A percentile compares a stretch with the other conserved stretches of the same genome.
Conservation (phyloP, 92 coral and sea anemone species). For the Pocillopora grandis region DNA sequence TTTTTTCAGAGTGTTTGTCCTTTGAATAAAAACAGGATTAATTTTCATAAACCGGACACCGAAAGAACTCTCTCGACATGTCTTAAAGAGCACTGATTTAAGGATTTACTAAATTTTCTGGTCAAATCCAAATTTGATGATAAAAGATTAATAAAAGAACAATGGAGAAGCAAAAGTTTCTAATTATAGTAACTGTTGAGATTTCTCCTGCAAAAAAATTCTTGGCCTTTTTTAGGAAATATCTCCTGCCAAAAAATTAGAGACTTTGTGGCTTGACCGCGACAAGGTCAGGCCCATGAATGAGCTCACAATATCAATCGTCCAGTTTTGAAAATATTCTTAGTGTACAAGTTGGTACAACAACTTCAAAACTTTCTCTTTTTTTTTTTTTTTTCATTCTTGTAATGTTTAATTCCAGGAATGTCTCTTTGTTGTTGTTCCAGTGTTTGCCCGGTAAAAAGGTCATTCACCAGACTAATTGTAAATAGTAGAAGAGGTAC, state of each 20-base stretch:
- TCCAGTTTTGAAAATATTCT: slow-evolving; percentile 17
- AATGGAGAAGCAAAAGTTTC: not conserved
- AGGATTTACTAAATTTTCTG: not conserved
- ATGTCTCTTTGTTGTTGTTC: not conserved
- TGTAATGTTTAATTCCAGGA: not conserved
- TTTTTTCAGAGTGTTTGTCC: not conserved
- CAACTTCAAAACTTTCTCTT: not conserved
- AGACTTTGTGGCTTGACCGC: not conserved
- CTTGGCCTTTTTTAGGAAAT: not conserved
- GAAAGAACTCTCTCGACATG: no score
- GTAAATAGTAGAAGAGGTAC: no score
- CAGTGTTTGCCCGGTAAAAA: no score
- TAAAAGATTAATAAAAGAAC: not conserved
- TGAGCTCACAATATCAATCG: not conserved
- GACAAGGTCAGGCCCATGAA: slow-evolving; percentile 8
- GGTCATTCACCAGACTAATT: no score
- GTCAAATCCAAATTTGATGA: not conserved
- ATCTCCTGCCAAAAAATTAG: not conserved
- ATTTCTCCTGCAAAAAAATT: not conserved
- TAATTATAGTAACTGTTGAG: not conserved
- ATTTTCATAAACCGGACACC: not conserved
- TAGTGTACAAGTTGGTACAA: not conserved
- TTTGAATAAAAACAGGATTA: not conserved
- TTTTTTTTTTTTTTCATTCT: not conserved
- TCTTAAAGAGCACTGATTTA: not conserved